Conservation (phyloP, 2,113 vertebrate species). For the Amphilophus citrinellus region DNA sequence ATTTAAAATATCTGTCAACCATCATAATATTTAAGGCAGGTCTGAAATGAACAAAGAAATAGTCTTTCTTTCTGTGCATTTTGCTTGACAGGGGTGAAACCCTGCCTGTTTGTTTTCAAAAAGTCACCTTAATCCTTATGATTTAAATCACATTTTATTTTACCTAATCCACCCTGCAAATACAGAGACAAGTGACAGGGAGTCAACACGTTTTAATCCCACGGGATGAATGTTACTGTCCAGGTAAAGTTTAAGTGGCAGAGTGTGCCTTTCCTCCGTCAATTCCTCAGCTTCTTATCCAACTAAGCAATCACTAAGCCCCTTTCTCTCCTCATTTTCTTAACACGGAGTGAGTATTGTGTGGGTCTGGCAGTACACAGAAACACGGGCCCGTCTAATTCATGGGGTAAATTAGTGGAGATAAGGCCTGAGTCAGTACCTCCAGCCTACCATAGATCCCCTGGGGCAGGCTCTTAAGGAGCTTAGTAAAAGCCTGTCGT, state of each 20-base stretch:
- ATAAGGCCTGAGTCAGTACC: slow-evolving; percentile 81
- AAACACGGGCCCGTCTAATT: slow-evolving; percentile 70
- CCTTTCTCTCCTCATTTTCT: slow-evolving; percentile 67
- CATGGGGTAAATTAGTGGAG: slow-evolving; percentile 81
- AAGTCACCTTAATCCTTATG: slow-evolving; percentile 61
- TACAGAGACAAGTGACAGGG: slow-evolving; percentile 61
- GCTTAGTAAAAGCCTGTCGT: slow-evolving; percentile 84
- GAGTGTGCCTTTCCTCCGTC: slow-evolving; percentile 34
- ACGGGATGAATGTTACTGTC: slow-evolving; percentile 39
- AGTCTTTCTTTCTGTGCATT: slow-evolving; percentile 24
- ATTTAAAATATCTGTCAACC: slow-evolving; percentile 27
- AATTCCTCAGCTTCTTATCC: slow-evolving; percentile 52
- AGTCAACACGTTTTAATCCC: slow-evolving; percentile 60
- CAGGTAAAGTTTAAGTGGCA: slow-evolving; percentile 54
- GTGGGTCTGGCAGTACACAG: slow-evolving; percentile 67
- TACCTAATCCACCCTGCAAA: slow-evolving; percentile 66
- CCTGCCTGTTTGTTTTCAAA: slow-evolving; percentile 57
- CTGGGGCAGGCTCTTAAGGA: slow-evolving; percentile 82
- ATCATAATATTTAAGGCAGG: neutral
- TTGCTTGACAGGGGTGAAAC: slow-evolving; percentile 24
- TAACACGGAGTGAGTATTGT: slow-evolving; percentile 63
- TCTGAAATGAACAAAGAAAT: slow-evolving; percentile 24
- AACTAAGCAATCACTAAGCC: slow-evolving; percentile 55
- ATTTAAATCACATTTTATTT: slow-evolving; percentile 64
- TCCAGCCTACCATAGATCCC: slow-evolving; percentile 80